A percentile compares a stretch with the other conserved stretches of the same genome.
These are phyloP conservation scores for Peromyscus nudipes DNA, from an alignment of 2,797 vertebrate species.

Conservation along the genomic window DNA sequence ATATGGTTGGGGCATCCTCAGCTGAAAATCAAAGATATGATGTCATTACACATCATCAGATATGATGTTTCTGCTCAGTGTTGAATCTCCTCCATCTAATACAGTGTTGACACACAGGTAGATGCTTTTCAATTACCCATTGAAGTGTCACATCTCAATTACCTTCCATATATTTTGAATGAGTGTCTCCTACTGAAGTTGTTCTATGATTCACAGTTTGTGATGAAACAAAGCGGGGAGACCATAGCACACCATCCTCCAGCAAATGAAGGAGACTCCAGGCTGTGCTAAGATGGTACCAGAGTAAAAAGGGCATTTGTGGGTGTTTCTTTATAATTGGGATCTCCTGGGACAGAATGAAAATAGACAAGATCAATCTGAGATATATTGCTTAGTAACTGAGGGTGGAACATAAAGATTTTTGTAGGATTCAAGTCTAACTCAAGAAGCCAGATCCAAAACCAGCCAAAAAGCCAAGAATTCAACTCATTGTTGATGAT, in stretches of 20 bases:
- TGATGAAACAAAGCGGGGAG: background rate
- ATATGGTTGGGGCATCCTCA: background rate
- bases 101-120: background rate
- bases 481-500: background rate
- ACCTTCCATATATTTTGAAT: background rate
- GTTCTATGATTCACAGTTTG: background rate
- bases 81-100: background rate
- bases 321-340: background rate
- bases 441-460: background rate
- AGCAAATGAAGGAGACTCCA: background rate
- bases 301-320: background rate
- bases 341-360: background rate
- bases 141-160: background rate
- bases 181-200: background rate
- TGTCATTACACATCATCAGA: too few species aligned
- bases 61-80: background rate
- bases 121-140: background rate
- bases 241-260: background rate
- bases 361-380: background rate
- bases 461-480: background rate
- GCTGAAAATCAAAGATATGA: background rate
- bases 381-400: background rate
- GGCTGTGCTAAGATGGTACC: background rate
- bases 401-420: background rate
- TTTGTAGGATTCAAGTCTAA: background rate